Conservation (phyloP, 1,140 invertebrate genomes). For the Cephus cinctus region DNA sequence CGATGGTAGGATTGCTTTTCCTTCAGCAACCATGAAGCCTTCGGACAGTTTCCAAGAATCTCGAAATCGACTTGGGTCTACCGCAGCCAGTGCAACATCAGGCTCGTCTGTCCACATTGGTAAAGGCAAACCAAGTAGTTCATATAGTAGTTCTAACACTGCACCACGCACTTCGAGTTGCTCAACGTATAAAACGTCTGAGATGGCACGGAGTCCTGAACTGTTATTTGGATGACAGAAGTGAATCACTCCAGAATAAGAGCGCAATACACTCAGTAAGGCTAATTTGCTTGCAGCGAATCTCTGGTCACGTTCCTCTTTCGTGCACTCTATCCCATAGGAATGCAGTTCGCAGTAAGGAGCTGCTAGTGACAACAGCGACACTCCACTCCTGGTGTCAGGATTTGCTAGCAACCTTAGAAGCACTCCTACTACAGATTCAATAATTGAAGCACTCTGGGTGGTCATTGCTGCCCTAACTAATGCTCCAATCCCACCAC, state of each 20-base stretch:
- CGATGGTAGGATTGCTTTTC: slow-evolving; percentile 77
- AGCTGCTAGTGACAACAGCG: slow-evolving; percentile 81
- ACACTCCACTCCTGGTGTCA: slow-evolving; percentile 74
- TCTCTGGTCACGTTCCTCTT: slow-evolving; percentile 77
- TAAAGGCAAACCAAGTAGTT: slow-evolving; percentile 79
- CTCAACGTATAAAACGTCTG: slow-evolving; percentile 84
- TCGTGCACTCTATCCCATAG: slow-evolving; percentile 61
- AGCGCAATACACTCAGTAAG: slow-evolving; percentile 80
- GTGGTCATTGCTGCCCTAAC: slow-evolving; percentile 79
- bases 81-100: slow-evolving; percentile 78
- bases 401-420: slow-evolving; percentile 86
- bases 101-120: slow-evolving; percentile 92
- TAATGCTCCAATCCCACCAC: slow-evolving; percentile 81
- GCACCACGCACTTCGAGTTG: slow-evolving; percentile 87
- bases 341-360: slow-evolving; percentile 92
- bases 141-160: slow-evolving; percentile 87
- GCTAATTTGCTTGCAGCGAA: slow-evolving; percentile 83
- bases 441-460: slow-evolving; percentile 75
- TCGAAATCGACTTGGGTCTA: slow-evolving; percentile 75
- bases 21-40: slow-evolving; percentile 91
- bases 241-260: slow-evolving; percentile 85
- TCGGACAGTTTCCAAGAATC: slow-evolving; percentile 86
- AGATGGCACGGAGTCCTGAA: slow-evolving; percentile 77
- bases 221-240: slow-evolving; percentile 76
- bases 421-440: slow-evolving; percentile 84